A percentile compares a stretch with the other conserved stretches of the same genome.
Evolutionary conservation across 2,888 invertebrate species (phyloP).

Genomic region (Phrixothrix hirtus): DNA sequence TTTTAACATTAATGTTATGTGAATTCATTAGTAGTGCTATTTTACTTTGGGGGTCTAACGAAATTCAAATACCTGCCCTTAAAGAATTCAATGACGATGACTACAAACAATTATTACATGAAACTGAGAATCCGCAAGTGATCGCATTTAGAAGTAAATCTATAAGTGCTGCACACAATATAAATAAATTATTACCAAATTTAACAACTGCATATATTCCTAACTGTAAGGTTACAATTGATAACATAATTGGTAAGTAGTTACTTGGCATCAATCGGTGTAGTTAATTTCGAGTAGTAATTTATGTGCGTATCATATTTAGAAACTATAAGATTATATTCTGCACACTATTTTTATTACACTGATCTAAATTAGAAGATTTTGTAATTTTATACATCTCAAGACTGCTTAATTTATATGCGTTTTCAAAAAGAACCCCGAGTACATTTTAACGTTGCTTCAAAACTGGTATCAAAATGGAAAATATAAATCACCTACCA

Average conservation of each 20-base stretch:
- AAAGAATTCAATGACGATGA: slow-evolving; percentile 47
- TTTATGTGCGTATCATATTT: too few relatives aligned
- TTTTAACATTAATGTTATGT: background rate
- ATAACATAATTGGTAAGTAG: slow-evolving; percentile 46
- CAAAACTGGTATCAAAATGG: too few relatives aligned
- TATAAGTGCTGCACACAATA: slow-evolving; percentile 38
- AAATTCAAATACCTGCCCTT: slow-evolving; percentile 47
- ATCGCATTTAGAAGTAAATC: slow-evolving; percentile 45
- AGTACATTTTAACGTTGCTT: too few relatives aligned
- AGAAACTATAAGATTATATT: too few relatives aligned
- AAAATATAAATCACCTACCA: too few relatives aligned
- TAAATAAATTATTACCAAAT: slow-evolving; percentile 42
- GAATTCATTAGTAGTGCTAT: background rate
- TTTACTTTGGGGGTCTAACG: slow-evolving; percentile 15
- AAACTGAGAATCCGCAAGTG: slow-evolving; percentile 45
- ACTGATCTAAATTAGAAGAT: too few relatives aligned
- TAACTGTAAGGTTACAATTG: slow-evolving; percentile 45
- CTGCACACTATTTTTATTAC: too few relatives aligned
- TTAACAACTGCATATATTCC: slow-evolving; percentile 49
- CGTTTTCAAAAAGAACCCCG: too few relatives aligned
- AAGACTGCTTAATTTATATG: too few relatives aligned
- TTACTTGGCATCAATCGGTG: slow-evolving; percentile 46
- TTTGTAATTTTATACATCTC: too few relatives aligned
- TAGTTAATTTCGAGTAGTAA: background rate
- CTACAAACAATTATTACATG: slow-evolving; percentile 42